Evolutionary conservation across 2,888 invertebrate species (phyloP).

Genomic region (Gymnocheta viridis): DNA sequence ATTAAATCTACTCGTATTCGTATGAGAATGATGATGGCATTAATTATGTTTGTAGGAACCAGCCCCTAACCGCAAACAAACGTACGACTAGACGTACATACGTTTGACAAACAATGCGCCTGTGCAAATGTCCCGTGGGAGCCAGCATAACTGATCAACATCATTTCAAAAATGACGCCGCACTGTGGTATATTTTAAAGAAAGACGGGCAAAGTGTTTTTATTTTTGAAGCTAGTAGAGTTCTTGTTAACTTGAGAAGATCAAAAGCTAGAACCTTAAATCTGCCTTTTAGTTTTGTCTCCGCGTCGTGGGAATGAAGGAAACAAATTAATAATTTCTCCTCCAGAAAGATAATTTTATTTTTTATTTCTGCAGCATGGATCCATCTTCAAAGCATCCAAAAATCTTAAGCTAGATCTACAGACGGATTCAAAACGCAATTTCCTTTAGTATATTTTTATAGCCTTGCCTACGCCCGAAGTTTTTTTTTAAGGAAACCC

Average conservation of each 20-base stretch:
- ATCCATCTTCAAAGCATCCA: no score
- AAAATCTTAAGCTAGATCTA: no score
- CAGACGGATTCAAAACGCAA: no score
- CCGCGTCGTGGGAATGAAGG: no score
- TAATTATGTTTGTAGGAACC: constrained; percentile 27
- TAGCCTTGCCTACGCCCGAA: no score
- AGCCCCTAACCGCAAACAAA: constrained; percentile 36
- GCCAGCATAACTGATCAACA: constrained; percentile 26
- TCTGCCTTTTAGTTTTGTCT: not conserved
- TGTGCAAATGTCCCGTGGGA: constrained; percentile 56
- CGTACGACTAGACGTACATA: constrained; percentile 16
- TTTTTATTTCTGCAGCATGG: no score
- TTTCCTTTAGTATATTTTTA: no score
- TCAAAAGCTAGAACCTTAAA: not conserved
- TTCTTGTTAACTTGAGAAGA: not conserved
- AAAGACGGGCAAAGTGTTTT: not conserved
- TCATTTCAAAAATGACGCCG: not conserved
- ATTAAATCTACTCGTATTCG: constrained; percentile 28
- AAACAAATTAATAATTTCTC: no score
- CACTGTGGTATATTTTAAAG: not conserved
- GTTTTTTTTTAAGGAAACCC: no score
- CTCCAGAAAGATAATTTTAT: no score
- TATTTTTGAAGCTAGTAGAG: not conserved
- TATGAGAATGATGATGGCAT: constrained; percentile 34
- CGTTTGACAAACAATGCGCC: constrained; percentile 46